Conservation (phyloP, 2,888 invertebrate genomes). For the Palloptera scutellata region DNA sequence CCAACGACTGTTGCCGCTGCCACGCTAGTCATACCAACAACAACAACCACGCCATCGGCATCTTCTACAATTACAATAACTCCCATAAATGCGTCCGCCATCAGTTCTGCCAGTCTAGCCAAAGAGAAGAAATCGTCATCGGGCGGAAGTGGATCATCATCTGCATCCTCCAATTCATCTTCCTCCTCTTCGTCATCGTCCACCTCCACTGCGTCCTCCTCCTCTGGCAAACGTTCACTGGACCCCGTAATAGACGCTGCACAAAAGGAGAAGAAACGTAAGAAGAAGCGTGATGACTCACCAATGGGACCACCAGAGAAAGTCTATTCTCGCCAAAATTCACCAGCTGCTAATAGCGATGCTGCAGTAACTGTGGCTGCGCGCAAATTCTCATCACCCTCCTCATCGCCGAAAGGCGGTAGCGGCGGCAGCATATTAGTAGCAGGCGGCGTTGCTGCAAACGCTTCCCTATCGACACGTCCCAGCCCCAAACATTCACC, state of each 20-base stretch:
- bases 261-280: conserved; percentile 74
- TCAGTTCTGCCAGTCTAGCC: conserved; percentile 14
- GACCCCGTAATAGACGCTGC: conserved; percentile 40
- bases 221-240: conserved; percentile 32
- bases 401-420: conserved; percentile 63
- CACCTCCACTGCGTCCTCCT: conserved; percentile 17
- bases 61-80: conserved; percentile 89
- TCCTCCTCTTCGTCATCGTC: conserved; percentile 25
- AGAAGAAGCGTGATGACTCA: conserved; percentile 76
- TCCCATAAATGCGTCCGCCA: conserved; percentile 68
- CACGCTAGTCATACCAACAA: conserved; percentile 39
- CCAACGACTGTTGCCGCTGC: conserved; percentile 49
- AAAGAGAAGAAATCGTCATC: conserved; percentile 40
- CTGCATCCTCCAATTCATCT: conserved; percentile 5
- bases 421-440: conserved; percentile 38
- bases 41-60: conserved; percentile 66
- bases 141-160: not conserved
- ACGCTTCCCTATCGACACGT: conserved; percentile 53
- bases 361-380: conserved; percentile 68
- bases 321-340: conserved; percentile 71
- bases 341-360: conserved; percentile 56
- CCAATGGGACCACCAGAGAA: conserved; percentile 77
- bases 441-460: conserved; percentile 37
- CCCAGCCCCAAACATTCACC: conserved; percentile 81
- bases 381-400: conserved; percentile 72